Evolutionary conservation across 2,888 invertebrate species (phyloP), one percentile per base, ranked within the genome.

Genomic region (Orthosia incerta): DNA sequence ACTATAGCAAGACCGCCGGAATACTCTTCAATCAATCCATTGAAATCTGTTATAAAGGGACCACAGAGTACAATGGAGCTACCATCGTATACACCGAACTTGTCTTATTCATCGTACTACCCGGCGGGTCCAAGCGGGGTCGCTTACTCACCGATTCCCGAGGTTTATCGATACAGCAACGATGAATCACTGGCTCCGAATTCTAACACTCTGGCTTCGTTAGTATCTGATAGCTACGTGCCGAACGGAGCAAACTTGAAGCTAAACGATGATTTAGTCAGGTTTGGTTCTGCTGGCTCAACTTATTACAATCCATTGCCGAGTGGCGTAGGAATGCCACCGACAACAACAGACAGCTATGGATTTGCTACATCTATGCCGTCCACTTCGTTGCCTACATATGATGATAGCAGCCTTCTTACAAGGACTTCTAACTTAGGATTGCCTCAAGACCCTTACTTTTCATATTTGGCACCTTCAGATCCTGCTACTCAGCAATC

Each of bases 161-260:
- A 96, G 79, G 93, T 93, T 93, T 95, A 95, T 94, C 94, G 95
- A 82, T 95, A 94, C 87, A 83, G 87, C 64, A 93, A 87, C 90
- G 95, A 96, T 95, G 96, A 96, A 84, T 95, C 95, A 95, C 83
- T 95, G 89, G 91, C 93, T 77, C 89, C 91, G 79, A 95, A 93
- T 93, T 89, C 94, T 83, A 89, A 86, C 56, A 62, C 93, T 66
- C 83, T 95, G 85, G 87, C 94, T 68, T 83, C 94, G 76, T 72
- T 95, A 73, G 78, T 92, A 80, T 87, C 94, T 77, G 96, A 96
- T 88, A 95, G 89, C 80, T 96, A 96, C 85, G 93, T 96, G 20
- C 95, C 96, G 9, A 96, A 96, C 78, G 95, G 95, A 79, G 90
- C 93, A 48, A 93, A 91, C 89, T 91, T 95, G 64, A 96, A 95